Evolutionary conservation across 1,140 invertebrate genomes (phyloP).

Genomic region (Apis cerana): DNA sequence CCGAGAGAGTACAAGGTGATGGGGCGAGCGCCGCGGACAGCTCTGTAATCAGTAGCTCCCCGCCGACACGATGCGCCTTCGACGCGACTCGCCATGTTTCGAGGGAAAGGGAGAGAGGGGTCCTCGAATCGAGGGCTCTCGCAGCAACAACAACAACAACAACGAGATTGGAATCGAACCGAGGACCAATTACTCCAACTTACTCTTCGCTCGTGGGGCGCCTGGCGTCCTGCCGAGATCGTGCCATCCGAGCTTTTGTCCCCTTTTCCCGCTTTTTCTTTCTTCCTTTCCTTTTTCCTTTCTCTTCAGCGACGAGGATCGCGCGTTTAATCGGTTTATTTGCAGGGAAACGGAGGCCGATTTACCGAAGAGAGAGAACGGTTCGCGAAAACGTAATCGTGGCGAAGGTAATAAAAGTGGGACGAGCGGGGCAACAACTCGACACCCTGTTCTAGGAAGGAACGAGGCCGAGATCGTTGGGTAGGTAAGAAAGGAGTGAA

Average conservation of each 20-base stretch:
- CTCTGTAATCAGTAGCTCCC: slow-evolving; percentile 70
- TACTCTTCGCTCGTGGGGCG: slow-evolving; percentile 70
- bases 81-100: slow-evolving; percentile 50
- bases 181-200: slow-evolving; percentile 72
- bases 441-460: slow-evolving; percentile 4
- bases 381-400: slow-evolving; percentile 17
- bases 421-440: slow-evolving; percentile 30
- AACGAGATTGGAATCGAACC: slow-evolving; percentile 64
- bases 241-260: slow-evolving; percentile 61
- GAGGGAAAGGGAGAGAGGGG: slow-evolving; percentile 37
- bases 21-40: slow-evolving; percentile 48
- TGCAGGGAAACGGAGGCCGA: too few species aligned
- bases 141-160: slow-evolving; percentile 34
- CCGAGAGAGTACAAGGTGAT: slow-evolving; percentile 51
- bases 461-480: background rate
- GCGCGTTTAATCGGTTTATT: too few species aligned
- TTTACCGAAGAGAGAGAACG: slow-evolving; percentile 29
- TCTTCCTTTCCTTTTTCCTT: too few species aligned
- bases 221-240: slow-evolving; percentile 68
- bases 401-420: slow-evolving; percentile 31
- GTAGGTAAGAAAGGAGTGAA: background rate
- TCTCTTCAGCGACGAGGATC: too few species aligned
- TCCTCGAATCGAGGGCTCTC: slow-evolving; percentile 51
- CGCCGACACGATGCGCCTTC: slow-evolving; percentile 55
- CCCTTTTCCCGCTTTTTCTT: slow-evolving; percentile 16